Percentiles rank a stretch among this genome's conserved stretches.
Conservation (phyloP, 2,113 vertebrate species). For the Meriones unguiculatus region DNA sequence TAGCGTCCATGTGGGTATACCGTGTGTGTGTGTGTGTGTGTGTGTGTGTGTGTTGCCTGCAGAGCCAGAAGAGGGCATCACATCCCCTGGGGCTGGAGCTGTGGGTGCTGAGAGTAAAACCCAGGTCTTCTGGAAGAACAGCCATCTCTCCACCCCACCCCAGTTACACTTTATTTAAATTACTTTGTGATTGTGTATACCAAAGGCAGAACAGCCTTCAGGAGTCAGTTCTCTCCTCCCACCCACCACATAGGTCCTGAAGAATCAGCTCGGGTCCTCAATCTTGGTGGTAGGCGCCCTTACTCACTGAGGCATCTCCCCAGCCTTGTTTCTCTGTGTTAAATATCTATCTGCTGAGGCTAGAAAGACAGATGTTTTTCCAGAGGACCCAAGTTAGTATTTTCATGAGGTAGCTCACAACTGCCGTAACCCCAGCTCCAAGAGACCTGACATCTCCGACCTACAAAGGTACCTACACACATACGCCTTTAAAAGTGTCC, state of each 20-base stretch:
- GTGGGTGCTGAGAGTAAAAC: neutral
- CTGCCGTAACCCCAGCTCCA: neutral
- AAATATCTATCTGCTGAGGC: neutral
- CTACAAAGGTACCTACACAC: neutral
- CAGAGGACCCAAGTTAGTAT: neutral
- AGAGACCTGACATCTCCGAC: neutral
- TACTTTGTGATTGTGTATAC: no score
- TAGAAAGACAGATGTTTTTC: neutral
- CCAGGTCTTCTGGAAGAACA: neutral
- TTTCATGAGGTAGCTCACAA: neutral
- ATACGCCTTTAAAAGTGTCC: neutral
- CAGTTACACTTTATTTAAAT: neutral
- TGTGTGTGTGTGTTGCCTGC: neutral
- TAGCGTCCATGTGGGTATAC: neutral
- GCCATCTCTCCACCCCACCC: neutral
- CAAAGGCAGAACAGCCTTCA: neutral
- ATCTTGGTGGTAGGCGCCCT: neutral
- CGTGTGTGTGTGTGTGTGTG: no score
- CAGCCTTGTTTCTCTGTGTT: neutral
- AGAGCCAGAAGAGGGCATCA: neutral
- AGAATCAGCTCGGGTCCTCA: no score
- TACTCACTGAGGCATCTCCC: neutral
- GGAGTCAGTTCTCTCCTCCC: neutral
- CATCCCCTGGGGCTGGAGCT: neutral
- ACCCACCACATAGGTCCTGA: neutral